phyloP scores from a whole-genome alignment of 2,888 invertebrate species.

The Neuroscelio doddi region DNA sequence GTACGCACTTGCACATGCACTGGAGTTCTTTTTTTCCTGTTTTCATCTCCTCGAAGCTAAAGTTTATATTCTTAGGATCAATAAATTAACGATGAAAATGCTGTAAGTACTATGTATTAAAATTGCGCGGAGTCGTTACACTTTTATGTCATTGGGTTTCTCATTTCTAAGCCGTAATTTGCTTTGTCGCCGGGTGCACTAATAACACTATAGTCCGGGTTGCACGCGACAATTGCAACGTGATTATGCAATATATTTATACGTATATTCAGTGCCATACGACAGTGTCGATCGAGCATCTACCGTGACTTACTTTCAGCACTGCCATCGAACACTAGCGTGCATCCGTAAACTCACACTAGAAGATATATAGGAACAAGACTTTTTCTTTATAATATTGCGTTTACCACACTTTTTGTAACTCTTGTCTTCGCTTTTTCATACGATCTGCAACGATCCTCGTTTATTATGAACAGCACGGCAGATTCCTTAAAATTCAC shows the following conservation, averaged over 20 bases:
- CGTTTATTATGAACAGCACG: too few species aligned
- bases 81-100: constrained; percentile 69
- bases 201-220: constrained; percentile 24
- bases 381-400: constrained; percentile 44
- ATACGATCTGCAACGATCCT: not conserved
- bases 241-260: constrained; percentile 38
- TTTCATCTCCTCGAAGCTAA: constrained; percentile 12
- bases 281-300: constrained; percentile 15
- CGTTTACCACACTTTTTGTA: constrained; percentile 15
- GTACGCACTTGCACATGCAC: constrained; percentile 13
- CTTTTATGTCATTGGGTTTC: constrained; percentile 17
- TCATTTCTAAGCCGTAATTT: constrained; percentile 27
- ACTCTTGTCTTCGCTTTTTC: not conserved
- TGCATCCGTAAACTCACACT: constrained; percentile 45
- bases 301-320: constrained; percentile 7
- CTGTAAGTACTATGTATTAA: constrained; percentile 67
- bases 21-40: constrained; percentile 14
- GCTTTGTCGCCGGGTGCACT: not conserved
- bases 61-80: constrained; percentile 57
- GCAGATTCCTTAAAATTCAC: constrained; percentile 27
- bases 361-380: constrained; percentile 67
- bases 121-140: constrained; percentile 1
- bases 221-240: constrained; percentile 30
- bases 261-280: constrained; percentile 25
- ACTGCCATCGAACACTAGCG: constrained; percentile 12